Conservation (phyloP, 2,888 invertebrate species). For the Melieria picta region DNA sequence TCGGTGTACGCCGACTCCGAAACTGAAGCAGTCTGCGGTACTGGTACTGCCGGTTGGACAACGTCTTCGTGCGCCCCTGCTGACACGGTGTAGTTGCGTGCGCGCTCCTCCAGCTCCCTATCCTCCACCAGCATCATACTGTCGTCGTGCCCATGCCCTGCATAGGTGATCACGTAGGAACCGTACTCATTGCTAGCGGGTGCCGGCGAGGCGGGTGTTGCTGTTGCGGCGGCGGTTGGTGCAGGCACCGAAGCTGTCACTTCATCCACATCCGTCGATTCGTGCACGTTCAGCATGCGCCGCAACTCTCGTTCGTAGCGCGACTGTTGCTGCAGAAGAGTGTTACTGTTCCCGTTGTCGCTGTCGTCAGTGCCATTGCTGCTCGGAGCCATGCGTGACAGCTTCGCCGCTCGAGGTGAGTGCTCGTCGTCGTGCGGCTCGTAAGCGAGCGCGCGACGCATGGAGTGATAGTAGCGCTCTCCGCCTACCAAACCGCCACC, state of each 20-base stretch:
- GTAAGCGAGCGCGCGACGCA: background rate
- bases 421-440: conserved; percentile 1
- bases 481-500: conserved; percentile 19
- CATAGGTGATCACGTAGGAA: conserved; percentile 44
- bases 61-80: background rate
- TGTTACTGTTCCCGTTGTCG: background rate
- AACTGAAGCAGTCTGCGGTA: background rate
- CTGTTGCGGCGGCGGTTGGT: background rate
- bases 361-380: background rate
- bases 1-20: background rate
- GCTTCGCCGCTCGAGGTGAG: conserved; percentile 22
- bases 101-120: conserved; percentile 19
- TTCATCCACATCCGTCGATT: conserved; percentile 36
- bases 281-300: conserved; percentile 37
- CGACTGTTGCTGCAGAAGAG: conserved; percentile 5
- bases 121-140: conserved; percentile 24
- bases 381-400: conserved; percentile 27
- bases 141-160: conserved; percentile 35
- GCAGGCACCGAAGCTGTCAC: conserved; percentile 17
- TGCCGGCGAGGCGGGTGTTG: background rate
- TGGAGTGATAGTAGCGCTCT: conserved; percentile 2
- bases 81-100: background rate
- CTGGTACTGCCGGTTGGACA: background rate
- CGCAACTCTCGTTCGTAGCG: conserved; percentile 32
- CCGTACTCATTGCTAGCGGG: conserved; percentile 22